Base-by-base conservation (phyloP, 2,797 vertebrate species). In the Menidia menidia region DNA sequence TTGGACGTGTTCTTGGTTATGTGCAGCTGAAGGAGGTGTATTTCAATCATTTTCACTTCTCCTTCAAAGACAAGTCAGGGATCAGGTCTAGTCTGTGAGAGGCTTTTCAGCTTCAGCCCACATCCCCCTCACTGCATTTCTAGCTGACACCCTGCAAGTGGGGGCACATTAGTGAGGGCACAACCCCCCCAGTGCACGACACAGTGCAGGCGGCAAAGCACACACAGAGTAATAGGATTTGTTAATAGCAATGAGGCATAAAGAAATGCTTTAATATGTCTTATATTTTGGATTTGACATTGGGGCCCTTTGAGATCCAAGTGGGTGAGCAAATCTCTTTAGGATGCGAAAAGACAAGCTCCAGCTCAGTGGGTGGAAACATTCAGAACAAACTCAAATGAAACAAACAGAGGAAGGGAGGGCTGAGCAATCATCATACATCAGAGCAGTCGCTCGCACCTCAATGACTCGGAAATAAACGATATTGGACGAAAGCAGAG, bases 181-280 rank as follows among this genome's bases (percentile, higher is more conserved):
- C 80, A 77, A 44, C 82, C 65, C 78, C 70, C 73, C 50, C 64
- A 12, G 60, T 85, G 90, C 89, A 87, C 89, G 85, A 85, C 79
- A 71, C 1, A 60, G 44, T 13, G 60, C 31, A 53, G 71, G 54
- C 81, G 56, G 50, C 84, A 83, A 87, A 86, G 87, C 86, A 80
- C 52, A 84, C 72, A 80, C 71, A 78, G 35, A 76, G 77, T 92
- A 90, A 92, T 81, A 81, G 75, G 80, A 89, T 91, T 87, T 90
- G 87, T 80, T 90, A 89, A 92, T 82, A 84, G 82, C 87, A 90
- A 92, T 87, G 86, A 92, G 86, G 85, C 86, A 75, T 89, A 88
- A 88, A 87, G 82, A 77, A 64, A 78, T 64, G 35, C 69, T 82
- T 87, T 91, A 85, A 93, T 92, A 85, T 71, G 83, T 90, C 75